phyloP scores from a whole-genome alignment of 2,797 vertebrate species.

The Kryptopterus vitreolus region DNA sequence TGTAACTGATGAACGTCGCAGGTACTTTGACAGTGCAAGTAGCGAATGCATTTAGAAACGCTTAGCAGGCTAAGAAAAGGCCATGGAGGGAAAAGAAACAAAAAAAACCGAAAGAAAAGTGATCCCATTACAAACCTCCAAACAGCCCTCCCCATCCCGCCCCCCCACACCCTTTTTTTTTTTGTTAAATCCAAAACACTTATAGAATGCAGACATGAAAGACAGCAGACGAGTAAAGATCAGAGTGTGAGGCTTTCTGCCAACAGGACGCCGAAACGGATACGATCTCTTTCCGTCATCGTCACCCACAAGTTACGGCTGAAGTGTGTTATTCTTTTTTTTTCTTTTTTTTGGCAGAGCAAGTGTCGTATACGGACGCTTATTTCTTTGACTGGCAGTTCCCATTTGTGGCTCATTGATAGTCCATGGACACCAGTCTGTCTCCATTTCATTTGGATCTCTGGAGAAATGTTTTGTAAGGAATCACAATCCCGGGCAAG shows the following conservation, averaged over 20 bases:
- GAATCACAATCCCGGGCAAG: conserved; percentile 47
- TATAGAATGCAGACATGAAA: conserved; percentile 65
- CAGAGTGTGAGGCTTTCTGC: conserved; percentile 16
- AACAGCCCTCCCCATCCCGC: conserved; percentile 53
- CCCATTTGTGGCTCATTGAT: conserved; percentile 58
- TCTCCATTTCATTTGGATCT: conserved; percentile 22
- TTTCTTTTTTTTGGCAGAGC: conserved; percentile 23
- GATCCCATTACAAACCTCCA: conserved; percentile 55
- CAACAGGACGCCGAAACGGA: conserved; percentile 29
- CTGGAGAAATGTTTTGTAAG: conserved; percentile 38
- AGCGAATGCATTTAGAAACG: conserved; percentile 60
- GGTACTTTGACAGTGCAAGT: conserved; percentile 63
- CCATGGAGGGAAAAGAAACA: conserved; percentile 28
- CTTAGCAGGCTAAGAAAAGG: conserved; percentile 52
- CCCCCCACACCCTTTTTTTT: too few relatives aligned
- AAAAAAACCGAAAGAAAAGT: conserved; percentile 14
- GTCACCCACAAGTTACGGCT: conserved; percentile 47
- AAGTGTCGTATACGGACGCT: conserved; percentile 55
- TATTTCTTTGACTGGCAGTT: conserved; percentile 56
- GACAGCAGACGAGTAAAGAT: conserved; percentile 47
- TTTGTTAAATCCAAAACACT: conserved; percentile 59
- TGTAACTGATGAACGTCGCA: conserved; percentile 51
- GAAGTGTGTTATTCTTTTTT: conserved; percentile 16
- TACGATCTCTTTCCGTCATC: conserved; percentile 47
- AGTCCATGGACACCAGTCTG: conserved; percentile 47